These are phyloP conservation scores for Aphelenchoides avenae DNA, from an alignment of 1,140 invertebrate species.

Conservation along the genomic window DNA sequence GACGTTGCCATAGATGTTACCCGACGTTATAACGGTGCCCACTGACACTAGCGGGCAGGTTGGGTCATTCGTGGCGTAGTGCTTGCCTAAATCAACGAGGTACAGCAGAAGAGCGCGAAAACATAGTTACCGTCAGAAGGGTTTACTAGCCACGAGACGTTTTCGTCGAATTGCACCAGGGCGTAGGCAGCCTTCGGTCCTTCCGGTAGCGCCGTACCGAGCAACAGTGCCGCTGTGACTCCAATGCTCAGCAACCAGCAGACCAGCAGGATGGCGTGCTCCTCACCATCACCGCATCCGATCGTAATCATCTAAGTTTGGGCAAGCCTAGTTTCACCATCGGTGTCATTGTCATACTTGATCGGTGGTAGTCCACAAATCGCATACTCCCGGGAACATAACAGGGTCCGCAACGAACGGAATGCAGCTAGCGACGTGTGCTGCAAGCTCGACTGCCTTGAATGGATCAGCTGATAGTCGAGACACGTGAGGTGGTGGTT, in stretches of 20 bases:
- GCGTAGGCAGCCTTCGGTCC: slow-evolving; percentile 44
- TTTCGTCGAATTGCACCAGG: slow-evolving; percentile 26
- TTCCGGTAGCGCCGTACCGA: slow-evolving; percentile 39
- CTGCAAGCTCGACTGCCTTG: slow-evolving; percentile 27
- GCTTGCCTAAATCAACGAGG: slow-evolving; percentile 12
- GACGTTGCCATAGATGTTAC: slow-evolving; percentile 37
- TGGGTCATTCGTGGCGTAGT: slow-evolving; percentile 17
- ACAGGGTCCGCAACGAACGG: slow-evolving; percentile 24
- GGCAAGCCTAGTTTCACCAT: too few relatives aligned
- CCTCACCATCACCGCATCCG: slow-evolving; percentile 32
- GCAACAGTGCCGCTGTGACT: slow-evolving; percentile 16
- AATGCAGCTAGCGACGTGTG: slow-evolving; percentile 21
- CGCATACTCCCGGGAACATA: slow-evolving; percentile 25
- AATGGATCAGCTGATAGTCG: slow-evolving; percentile 9
- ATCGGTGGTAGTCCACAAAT: slow-evolving; percentile 43
- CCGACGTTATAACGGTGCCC: slow-evolving; percentile 18
- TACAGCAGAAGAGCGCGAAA: background rate
- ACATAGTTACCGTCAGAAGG: slow-evolving; percentile 26
- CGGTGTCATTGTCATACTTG: slow-evolving; percentile 20
- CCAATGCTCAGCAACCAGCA: slow-evolving; percentile 38
- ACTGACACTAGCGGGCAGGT: slow-evolving; percentile 28
- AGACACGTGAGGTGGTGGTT: slow-evolving; percentile 8
- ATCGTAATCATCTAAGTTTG: slow-evolving; percentile 38
- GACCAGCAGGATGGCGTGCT: slow-evolving; percentile 32
- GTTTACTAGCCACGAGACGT: slow-evolving; percentile 31